These are phyloP conservation scores for Euspilapteryx auroguttella DNA, from an alignment of 2,888 invertebrate genomes.

Conservation along the genomic window DNA sequence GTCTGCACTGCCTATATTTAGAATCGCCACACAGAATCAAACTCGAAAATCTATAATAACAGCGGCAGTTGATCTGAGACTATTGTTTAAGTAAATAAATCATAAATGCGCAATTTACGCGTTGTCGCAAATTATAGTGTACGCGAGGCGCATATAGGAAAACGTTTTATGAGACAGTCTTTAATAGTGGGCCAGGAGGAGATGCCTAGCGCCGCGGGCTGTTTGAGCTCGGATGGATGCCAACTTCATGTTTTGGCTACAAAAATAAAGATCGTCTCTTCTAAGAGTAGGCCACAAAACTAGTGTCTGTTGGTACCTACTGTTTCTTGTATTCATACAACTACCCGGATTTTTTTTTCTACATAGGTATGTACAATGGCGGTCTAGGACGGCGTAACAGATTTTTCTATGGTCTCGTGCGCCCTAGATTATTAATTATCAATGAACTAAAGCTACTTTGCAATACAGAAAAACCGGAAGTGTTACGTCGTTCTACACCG, in stretches of 20 bases:
- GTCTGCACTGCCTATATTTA: no score
- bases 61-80: constrained; percentile 15
- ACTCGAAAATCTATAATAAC: constrained; percentile 30
- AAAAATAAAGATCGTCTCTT: no score
- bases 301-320: no score
- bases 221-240: constrained; percentile 9
- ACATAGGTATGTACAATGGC: neutral
- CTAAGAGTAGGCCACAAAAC: no score
- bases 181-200: constrained; percentile 39
- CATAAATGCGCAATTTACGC: constrained; percentile 24
- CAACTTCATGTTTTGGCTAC: no score
- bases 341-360: no score
- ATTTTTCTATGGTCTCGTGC: neutral
- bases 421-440: neutral
- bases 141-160: neutral
- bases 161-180: constrained; percentile 22
- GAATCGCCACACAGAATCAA: constrained; percentile 1
- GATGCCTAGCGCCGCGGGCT: constrained; percentile 25
- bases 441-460: no score
- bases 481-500: no score
- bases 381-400: no score
- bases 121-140: constrained; percentile 39
- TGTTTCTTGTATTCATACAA: no score
- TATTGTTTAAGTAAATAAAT: constrained; percentile 51
- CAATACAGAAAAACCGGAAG: no score